Percentiles rank a stretch among this genome's conserved stretches.
phyloP scores from a whole-genome alignment of 2,888 invertebrate genomes.

The Callimorpha dominula region DNA sequence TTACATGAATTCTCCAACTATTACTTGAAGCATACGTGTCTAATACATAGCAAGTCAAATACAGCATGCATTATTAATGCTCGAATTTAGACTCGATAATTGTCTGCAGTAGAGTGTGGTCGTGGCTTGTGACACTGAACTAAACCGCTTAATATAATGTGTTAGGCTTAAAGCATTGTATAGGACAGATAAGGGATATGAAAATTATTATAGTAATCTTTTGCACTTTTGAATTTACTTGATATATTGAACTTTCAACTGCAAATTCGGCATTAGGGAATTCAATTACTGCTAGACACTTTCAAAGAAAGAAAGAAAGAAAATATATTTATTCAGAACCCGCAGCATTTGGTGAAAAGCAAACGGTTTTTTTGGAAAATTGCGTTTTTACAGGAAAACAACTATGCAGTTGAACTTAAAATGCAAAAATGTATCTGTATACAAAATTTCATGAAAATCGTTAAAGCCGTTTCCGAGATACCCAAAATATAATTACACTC shows the following conservation, averaged over 20 bases:
- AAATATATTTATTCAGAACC: too few relatives aligned
- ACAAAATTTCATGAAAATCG: too few relatives aligned
- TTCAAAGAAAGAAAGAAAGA: too few relatives aligned
- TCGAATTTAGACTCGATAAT: slow-evolving; percentile 64
- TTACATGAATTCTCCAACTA: background rate
- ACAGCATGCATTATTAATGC: slow-evolving; percentile 69
- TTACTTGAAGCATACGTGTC: background rate
- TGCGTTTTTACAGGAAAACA: too few relatives aligned
- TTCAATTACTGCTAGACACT: background rate
- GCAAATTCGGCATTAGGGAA: background rate
- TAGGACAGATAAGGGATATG: slow-evolving; percentile 7
- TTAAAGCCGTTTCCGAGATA: too few relatives aligned
- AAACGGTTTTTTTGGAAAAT: too few relatives aligned
- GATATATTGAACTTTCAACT: background rate
- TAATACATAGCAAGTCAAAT: slow-evolving; percentile 59
- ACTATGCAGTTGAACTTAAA: too few relatives aligned
- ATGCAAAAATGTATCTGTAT: too few relatives aligned
- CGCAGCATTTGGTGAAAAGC: too few relatives aligned
- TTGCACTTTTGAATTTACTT: background rate
- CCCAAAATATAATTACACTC: too few relatives aligned
- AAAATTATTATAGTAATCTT: background rate
- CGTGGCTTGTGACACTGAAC: slow-evolving; percentile 53
- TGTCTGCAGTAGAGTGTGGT: slow-evolving; percentile 53
- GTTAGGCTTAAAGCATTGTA: slow-evolving; percentile 25
- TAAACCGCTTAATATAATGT: slow-evolving; percentile 39